These are phyloP conservation scores for Trochalopteron elliotii DNA, from an alignment of 2,113 vertebrate genomes.

Conservation along the genomic window DNA sequence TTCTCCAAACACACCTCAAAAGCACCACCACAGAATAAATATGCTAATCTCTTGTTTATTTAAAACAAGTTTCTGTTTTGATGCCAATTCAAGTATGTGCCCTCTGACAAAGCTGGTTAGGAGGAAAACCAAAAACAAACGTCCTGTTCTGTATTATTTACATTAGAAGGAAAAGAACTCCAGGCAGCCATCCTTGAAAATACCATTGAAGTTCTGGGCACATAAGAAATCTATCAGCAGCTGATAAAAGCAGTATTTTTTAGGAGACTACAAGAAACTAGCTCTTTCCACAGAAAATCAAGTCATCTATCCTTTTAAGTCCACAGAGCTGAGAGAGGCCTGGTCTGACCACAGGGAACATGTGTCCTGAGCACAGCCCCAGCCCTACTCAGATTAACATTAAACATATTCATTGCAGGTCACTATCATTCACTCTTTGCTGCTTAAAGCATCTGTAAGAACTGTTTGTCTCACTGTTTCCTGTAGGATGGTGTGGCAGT, in stretches of 20 bases:
- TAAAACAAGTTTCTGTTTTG: background rate
- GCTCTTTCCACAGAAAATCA: background rate
- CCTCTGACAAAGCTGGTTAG: background rate
- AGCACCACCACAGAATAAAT: background rate
- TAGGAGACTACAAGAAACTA: background rate
- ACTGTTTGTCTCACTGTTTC: background rate
- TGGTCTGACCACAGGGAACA: rapidly evolving
- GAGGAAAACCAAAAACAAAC: background rate
- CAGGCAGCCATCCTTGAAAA: background rate
- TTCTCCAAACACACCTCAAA: background rate
- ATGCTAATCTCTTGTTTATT: background rate
- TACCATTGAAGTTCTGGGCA: background rate
- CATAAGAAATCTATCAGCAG: background rate
- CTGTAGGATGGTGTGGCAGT: background rate
- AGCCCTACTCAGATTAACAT: background rate
- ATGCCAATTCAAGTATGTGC: background rate
- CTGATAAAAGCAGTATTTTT: background rate
- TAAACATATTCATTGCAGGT: background rate
- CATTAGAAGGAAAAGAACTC: background rate
- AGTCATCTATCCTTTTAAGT: background rate
- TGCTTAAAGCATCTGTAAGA: background rate
- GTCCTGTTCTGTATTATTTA: background rate
- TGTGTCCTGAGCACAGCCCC: background rate
- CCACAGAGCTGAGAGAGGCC: background rate
- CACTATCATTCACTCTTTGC: background rate